phyloP scores from a whole-genome alignment of 1,140 invertebrate genomes.

The Apis mellifera region DNA sequence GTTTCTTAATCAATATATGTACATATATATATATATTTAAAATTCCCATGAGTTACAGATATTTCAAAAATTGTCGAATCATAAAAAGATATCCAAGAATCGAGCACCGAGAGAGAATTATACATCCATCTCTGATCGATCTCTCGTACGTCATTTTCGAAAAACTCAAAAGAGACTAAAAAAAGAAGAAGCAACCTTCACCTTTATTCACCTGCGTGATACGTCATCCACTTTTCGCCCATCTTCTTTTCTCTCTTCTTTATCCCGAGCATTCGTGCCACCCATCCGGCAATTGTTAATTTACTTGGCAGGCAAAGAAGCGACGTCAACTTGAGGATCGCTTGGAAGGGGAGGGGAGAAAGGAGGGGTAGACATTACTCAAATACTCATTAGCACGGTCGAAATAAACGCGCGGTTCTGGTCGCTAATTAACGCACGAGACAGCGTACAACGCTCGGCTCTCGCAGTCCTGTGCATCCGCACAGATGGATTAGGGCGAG shows the following conservation, averaged over 20 bases:
- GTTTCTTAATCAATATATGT: too few relatives aligned
- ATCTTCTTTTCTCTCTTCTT: not conserved
- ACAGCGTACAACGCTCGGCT: conserved; percentile 46
- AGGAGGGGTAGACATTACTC: conserved; percentile 71
- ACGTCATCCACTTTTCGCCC: not conserved
- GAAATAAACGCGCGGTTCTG: conserved; percentile 74
- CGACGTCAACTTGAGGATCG: conserved; percentile 48
- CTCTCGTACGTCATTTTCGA: not conserved
- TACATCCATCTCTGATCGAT: too few relatives aligned
- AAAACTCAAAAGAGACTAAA: not conserved
- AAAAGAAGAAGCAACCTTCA: not conserved
- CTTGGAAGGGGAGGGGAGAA: not conserved
- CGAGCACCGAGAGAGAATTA: too few relatives aligned
- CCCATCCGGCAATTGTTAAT: conserved; percentile 73
- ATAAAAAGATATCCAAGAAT: too few relatives aligned
- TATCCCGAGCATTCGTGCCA: conserved; percentile 21
- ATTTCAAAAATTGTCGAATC: too few relatives aligned
- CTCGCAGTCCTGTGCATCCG: not conserved
- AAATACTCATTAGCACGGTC: conserved; percentile 77
- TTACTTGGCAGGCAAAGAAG: conserved; percentile 70
- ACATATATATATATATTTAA: too few relatives aligned
- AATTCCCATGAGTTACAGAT: too few relatives aligned
- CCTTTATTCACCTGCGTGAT: not conserved
- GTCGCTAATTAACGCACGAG: conserved; percentile 76
- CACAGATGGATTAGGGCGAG: conserved; percentile 57